Evolutionary conservation across 2,888 invertebrate genomes (phyloP), one percentile per base, ranked within the genome.

Genomic region (Dasypolia templi): DNA sequence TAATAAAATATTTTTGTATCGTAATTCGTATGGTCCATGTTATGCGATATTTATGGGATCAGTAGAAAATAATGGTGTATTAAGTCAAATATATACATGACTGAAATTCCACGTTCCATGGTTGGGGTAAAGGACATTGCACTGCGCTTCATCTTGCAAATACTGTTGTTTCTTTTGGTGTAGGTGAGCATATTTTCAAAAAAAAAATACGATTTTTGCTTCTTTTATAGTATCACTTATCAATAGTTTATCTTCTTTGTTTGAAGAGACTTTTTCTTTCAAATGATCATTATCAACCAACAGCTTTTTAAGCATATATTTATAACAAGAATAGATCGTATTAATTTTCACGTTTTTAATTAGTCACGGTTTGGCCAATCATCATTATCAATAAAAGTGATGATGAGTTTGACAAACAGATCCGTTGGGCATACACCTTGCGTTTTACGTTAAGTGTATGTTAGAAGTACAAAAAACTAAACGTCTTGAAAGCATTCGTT

Each of bases 401-500:
- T 72, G 26, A 72, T 44, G 14, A 9, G 6, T 77, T 46, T 51
- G 49, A 67, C 44, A 35, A 39, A 42, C 26, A 64, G 22, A 46
- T 72, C 26, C 35, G 49, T 53, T 51, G 44, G 58, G 56, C 55
- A 63, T 44, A 58, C 53, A 58, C 61, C 44, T 46, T 49, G 32
- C 42, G 35, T 46, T n/a, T 59, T 51, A 59, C 17, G 3, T 59
- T 55, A 51, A 32, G 39, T 55, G 46, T n/a, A n/a, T 72, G 65
- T 70, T 65, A 61, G n/a, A 56, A 56, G 59, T 64, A 26, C 49
- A 72, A 49, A 66, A 80, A 55, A 4, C 14, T 35, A 61, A 42
- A 56, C 2, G 82, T 82, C 78, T 66, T n/a, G 22, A 64, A 83
- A 80, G 2, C 17, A 73, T 79, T 64, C 56, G 3, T 72, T 55